Evolutionary conservation across 2,797 vertebrate species (phyloP).

Genomic region (Poeciliopsis presidionis): DNA sequence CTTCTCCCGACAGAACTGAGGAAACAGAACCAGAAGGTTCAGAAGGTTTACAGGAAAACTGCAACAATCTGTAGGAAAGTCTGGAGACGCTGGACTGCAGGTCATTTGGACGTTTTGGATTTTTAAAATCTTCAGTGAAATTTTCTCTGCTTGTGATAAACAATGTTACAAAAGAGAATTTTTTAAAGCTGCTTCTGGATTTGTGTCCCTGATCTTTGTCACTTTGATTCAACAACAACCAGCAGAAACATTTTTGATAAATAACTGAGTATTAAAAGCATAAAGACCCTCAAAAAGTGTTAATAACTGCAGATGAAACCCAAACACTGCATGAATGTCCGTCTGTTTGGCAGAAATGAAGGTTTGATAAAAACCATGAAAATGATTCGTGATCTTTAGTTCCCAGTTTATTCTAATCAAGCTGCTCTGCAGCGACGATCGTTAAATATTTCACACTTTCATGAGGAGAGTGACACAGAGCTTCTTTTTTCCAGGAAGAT

Average conservation of each 20-base stretch:
- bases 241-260: not conserved
- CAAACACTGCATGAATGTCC: too few relatives aligned
- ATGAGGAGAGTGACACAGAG: not conserved
- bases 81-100: not conserved
- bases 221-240: not conserved
- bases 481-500: not conserved
- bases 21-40: not conserved
- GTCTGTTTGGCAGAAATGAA: not conserved
- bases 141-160: not conserved
- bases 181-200: not conserved
- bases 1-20: slow-evolving; percentile 88
- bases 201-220: not conserved
- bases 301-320: not conserved
- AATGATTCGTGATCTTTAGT: not conserved
- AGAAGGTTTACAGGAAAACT: not conserved
- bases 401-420: not conserved
- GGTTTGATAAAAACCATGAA: not conserved
- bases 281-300: not conserved
- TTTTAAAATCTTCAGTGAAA: not conserved
- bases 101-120: not conserved
- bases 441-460: not conserved
- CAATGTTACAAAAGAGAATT: too few relatives aligned
- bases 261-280: not conserved
- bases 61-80: not conserved
- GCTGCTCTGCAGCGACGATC: not conserved